Evolutionary conservation across 1,140 invertebrate species (phyloP).

Genomic region (Euwallacea similis): DNA sequence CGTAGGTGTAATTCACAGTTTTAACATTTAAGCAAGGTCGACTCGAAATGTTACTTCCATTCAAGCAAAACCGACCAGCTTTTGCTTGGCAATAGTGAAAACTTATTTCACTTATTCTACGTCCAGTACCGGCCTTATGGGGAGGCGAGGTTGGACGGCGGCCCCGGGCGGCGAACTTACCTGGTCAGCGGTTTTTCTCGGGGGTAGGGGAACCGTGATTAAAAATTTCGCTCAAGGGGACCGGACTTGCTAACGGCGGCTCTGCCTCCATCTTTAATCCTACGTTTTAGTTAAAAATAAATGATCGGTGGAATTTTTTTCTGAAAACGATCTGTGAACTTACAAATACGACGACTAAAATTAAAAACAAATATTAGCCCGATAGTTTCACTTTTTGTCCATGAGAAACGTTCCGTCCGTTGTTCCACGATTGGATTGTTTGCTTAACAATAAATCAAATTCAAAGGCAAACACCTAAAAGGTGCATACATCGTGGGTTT

Average conservation of each 20-base stretch:
- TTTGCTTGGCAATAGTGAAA: not conserved
- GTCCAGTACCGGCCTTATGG: too few species aligned
- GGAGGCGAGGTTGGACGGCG: too few species aligned
- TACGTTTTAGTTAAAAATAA: too few species aligned
- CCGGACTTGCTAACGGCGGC: too few species aligned
- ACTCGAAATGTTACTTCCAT: conserved; percentile 1
- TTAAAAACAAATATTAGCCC: conserved; percentile 10
- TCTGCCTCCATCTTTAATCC: too few species aligned
- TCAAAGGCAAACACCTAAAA: conserved; percentile 10
- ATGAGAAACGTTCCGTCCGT: conserved; percentile 8
- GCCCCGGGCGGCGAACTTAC: too few species aligned
- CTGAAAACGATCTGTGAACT: too few species aligned
- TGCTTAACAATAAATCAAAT: conserved; percentile 18
- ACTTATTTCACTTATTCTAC: not conserved
- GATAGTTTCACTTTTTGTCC: conserved; percentile 16
- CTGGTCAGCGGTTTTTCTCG: too few species aligned
- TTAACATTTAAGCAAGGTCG: conserved; percentile 14
- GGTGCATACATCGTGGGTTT: conserved; percentile 11
- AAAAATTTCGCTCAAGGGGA: too few species aligned
- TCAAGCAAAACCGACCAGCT: not conserved
- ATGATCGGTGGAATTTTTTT: too few species aligned
- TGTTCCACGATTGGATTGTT: conserved; percentile 5
- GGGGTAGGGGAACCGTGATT: too few species aligned
- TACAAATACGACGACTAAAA: not conserved
- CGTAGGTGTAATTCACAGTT: not conserved